Conservation (phyloP, 2,888 invertebrate species). For the Orgyia antiqua region DNA sequence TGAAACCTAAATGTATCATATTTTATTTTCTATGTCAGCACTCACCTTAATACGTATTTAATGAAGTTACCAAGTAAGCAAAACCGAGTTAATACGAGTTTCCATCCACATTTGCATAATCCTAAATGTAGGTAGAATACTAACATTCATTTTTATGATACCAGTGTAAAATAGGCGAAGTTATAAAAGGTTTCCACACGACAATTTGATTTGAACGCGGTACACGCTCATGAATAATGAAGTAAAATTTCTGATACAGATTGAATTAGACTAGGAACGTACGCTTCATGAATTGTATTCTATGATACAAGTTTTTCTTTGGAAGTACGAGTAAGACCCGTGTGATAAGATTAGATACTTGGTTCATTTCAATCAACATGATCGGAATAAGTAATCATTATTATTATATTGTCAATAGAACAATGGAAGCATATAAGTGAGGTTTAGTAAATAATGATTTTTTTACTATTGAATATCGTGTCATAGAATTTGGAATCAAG, state of each 20-base stretch:
- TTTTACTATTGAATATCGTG: too few species aligned
- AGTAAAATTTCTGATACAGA: conserved; percentile 21
- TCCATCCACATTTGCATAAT: conserved; percentile 19
- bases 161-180: conserved; percentile 3
- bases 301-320: too few species aligned
- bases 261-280: conserved; percentile 15
- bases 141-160: conserved; percentile 23
- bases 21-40: too few species aligned
- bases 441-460: too few species aligned
- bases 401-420: too few species aligned
- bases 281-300: conserved; percentile 12
- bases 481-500: too few species aligned
- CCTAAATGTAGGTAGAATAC: conserved; percentile 19
- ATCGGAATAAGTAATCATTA: too few species aligned
- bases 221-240: conserved; percentile 32
- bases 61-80: conserved; percentile 12
- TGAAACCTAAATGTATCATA: too few species aligned
- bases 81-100: conserved; percentile 17
- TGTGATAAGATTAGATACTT: too few species aligned
- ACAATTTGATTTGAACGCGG: conserved; percentile 26
- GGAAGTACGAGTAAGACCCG: too few species aligned
- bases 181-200: conserved; percentile 16
- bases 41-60: conserved; percentile 4
- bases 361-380: too few species aligned
- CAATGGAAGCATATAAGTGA: too few species aligned